phyloP scores from a whole-genome alignment of 1,140 invertebrate species.

The Steinernema khuongi region DNA sequence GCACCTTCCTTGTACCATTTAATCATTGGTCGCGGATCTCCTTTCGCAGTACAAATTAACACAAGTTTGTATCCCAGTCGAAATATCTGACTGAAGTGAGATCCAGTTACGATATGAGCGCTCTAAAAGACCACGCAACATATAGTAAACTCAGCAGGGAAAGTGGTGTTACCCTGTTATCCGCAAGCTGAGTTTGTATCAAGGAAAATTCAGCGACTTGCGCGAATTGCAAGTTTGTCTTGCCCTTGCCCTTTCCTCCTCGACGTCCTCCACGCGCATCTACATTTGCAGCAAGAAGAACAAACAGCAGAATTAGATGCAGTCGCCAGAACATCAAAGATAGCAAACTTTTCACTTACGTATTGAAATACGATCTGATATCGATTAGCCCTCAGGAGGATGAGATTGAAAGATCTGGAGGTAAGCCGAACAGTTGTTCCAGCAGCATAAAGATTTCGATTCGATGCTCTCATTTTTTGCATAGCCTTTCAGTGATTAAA shows the following conservation, averaged over 20 bases:
- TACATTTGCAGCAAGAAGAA: conserved; percentile 18
- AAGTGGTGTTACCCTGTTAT: conserved; percentile 53
- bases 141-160: conserved; percentile 11
- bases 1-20: conserved; percentile 57
- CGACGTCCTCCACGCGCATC: conserved; percentile 51
- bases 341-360: neutral
- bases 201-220: conserved; percentile 58
- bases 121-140: conserved; percentile 42
- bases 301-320: conserved; percentile 50
- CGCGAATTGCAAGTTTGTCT: conserved; percentile 57
- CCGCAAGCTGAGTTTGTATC: conserved; percentile 48
- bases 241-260: conserved; percentile 57
- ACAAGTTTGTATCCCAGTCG: conserved; percentile 55
- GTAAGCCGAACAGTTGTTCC: neutral
- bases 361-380: too few relatives aligned
- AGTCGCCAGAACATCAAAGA: conserved; percentile 17
- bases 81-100: conserved; percentile 53
- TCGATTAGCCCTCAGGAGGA: neutral
- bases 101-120: conserved; percentile 55
- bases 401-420: neutral
- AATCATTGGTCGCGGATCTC: conserved; percentile 39
- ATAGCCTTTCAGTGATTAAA: too few relatives aligned
- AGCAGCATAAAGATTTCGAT: too few relatives aligned
- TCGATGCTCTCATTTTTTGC: too few relatives aligned
- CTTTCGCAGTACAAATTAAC: conserved; percentile 48